These are phyloP conservation scores for Cydia splendana DNA, from an alignment of 1,140 invertebrate genomes.

Conservation along the genomic window DNA sequence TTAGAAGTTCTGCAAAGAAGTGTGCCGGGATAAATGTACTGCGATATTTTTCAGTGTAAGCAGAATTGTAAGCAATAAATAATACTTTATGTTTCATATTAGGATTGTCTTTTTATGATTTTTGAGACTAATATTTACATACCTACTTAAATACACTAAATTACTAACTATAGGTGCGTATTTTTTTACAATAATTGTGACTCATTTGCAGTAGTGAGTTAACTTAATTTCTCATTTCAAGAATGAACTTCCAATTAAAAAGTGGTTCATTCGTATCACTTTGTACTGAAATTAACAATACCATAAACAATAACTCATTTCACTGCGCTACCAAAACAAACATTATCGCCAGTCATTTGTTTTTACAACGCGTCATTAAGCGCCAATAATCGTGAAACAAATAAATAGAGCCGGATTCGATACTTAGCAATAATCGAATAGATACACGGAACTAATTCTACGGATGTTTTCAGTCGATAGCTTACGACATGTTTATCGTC, in stretches of 20 bases:
- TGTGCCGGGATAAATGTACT: constrained; percentile 33
- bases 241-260: neutral
- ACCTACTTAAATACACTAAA: neutral
- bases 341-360: constrained; percentile 23
- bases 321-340: constrained; percentile 12
- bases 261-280: neutral
- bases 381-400: constrained; percentile 36
- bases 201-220: neutral
- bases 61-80: constrained; percentile 37
- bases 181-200: neutral
- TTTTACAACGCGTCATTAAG: constrained; percentile 30
- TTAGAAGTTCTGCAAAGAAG: constrained; percentile 36
- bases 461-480: constrained; percentile 76
- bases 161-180: no score
- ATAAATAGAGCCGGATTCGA: constrained; percentile 50
- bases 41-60: constrained; percentile 34
- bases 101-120: neutral
- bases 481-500: constrained; percentile 77
- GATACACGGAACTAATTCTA: constrained; percentile 64
- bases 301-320: neutral
- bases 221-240: neutral
- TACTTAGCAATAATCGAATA: constrained; percentile 63
- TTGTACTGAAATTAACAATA: neutral
- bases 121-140: neutral
- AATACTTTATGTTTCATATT: constrained; percentile 5